Base-by-base conservation (phyloP, 2,797 vertebrate species). In the Podarcis siculus region DNA sequence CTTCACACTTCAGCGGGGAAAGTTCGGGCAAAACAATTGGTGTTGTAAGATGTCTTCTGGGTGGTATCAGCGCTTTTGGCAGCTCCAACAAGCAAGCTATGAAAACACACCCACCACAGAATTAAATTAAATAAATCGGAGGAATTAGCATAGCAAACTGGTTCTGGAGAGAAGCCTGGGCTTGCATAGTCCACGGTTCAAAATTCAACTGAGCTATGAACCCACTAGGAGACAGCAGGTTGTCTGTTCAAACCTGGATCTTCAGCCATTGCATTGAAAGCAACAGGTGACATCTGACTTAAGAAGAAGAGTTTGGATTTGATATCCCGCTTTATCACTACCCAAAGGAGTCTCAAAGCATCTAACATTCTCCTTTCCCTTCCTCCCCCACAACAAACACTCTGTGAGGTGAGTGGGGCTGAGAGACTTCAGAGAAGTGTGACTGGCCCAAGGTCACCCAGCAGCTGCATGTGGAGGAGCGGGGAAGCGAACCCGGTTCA, bases 71-170 rank as follows among this genome's bases (percentile, higher is more conserved):
- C 27, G 71, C 78, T 83, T 90, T 45, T 49, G 87, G 89, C 92
- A 94, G 90, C 82, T 82, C 78, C 77, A 37, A 83, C 66, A 86
- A 67, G 37, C 90, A 67, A 92, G 82, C 49, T 35, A 45, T 61
- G 71, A 49, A 61, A 42, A n/a, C 27, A 79, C 69, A 55, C 32
- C 71, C 49, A 64, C n/a, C 49, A 15, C 49, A 55, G 49, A 55
- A 55, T 55, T 55, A 55, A 55, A 55, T 55, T 55, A 55, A 55
- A 81, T 37, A 87, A 64, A 87, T 64, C 35, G n/a, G 35, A 81
- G 19, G 67, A 55, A 72, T 83, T n/a, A 30, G 21, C 32, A 4
- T 9, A 58, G 35, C 32, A 39, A 58, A n/a, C 9, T 32, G 73
- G 45, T 13, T 25, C 30, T 71, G 32, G n/a, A 23, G 21, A 77